Conservation (phyloP, 2,888 invertebrate species). For the Cosmorhoe ocellata region DNA sequence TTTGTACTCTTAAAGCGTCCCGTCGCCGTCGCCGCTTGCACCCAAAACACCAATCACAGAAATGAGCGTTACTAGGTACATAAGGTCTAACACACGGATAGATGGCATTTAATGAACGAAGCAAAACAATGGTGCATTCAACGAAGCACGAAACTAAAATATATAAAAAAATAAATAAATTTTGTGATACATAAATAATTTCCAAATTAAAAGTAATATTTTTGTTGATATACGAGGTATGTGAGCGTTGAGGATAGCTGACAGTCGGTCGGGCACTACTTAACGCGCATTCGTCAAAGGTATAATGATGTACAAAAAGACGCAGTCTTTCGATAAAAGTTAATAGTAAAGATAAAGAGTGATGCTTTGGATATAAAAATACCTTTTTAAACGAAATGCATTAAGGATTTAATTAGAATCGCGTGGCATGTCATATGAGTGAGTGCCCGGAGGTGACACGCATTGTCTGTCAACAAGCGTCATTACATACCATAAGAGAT, state of each 20-base stretch:
- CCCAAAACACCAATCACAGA: constrained; percentile 31
- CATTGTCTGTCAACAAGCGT: constrained; percentile 47
- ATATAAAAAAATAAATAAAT: constrained; percentile 45
- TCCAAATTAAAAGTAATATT: constrained; percentile 57
- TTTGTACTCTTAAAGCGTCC: constrained; percentile 86
- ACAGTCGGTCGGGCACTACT: constrained; percentile 41
- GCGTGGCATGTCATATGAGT: constrained; percentile 34
- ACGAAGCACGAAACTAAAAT: constrained; percentile 36
- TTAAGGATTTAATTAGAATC: constrained; percentile 24
- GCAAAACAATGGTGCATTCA: constrained; percentile 63
- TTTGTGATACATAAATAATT: constrained; percentile 66
- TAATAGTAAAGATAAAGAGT: constrained; percentile 5
- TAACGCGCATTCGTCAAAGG: constrained; percentile 16
- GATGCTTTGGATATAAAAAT: constrained; percentile 10
- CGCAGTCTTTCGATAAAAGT: constrained; percentile 4
- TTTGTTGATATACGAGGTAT: constrained; percentile 54
- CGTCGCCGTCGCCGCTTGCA: constrained; percentile 58
- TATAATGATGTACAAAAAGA: neutral
- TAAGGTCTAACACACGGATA: constrained; percentile 31
- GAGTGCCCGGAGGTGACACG: constrained; percentile 44
- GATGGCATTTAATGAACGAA: constrained; percentile 51
- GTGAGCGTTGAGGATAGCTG: constrained; percentile 47
- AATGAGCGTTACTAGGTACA: constrained; percentile 35
- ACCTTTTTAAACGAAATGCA: constrained; percentile 21
- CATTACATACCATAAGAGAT: constrained; percentile 74